A percentile compares a stretch with the other conserved stretches of the same genome.
phyloP scores from a whole-genome alignment of 1,140 invertebrate genomes.

The Solenopsis fugax region DNA sequence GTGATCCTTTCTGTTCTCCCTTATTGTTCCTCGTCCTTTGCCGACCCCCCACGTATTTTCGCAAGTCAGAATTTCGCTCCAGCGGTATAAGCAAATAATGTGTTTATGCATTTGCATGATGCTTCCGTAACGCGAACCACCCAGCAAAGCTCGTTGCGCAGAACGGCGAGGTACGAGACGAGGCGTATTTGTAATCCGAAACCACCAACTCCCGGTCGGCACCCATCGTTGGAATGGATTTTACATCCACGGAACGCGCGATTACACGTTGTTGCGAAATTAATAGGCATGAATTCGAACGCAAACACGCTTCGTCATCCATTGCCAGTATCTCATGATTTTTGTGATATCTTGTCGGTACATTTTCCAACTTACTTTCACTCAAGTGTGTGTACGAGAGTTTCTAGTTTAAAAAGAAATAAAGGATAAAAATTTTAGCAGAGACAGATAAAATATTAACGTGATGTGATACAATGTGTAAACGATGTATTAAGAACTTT shows the following conservation, averaged over 20 bases:
- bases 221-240: slow-evolving; percentile 43
- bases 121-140: slow-evolving; percentile 66
- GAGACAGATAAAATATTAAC: background rate
- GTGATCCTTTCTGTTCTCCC: slow-evolving; percentile 8
- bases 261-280: slow-evolving; percentile 53
- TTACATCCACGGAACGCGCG: slow-evolving; percentile 41
- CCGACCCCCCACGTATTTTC: slow-evolving; percentile 31
- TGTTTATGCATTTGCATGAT: slow-evolving; percentile 81
- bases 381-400: background rate
- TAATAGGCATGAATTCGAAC: slow-evolving; percentile 49
- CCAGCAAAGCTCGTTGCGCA: slow-evolving; percentile 23
- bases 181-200: slow-evolving; percentile 60
- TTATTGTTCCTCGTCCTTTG: slow-evolving; percentile 32
- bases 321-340: background rate
- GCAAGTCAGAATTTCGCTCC: slow-evolving; percentile 62
- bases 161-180: slow-evolving; percentile 49
- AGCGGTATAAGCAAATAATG: slow-evolving; percentile 79
- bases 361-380: background rate
- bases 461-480: background rate
- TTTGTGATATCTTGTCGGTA: no score
- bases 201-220: slow-evolving; percentile 39
- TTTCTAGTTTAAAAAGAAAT: background rate
- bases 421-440: background rate
- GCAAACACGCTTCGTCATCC: background rate
- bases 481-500: background rate